These are phyloP conservation scores for Mohoua ochrocephala DNA, from an alignment of 2,113 vertebrate species.

Conservation along the genomic window DNA sequence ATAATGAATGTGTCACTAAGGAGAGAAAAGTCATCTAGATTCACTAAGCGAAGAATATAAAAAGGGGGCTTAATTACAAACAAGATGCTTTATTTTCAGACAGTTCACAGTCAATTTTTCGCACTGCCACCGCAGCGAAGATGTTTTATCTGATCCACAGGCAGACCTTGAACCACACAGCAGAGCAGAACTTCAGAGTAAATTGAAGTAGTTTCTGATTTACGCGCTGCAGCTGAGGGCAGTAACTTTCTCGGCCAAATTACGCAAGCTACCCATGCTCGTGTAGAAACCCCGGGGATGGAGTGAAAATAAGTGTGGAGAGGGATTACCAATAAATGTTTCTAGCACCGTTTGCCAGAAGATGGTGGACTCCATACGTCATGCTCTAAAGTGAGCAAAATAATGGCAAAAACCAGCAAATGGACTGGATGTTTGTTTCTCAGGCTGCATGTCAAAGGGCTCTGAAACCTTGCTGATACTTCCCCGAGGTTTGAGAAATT, in stretches of 20 bases:
- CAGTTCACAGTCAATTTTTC: not conserved
- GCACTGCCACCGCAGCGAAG: accelerated
- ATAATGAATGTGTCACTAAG: not conserved
- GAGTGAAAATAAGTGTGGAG: not conserved
- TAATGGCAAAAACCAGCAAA: not conserved
- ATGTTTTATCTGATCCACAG: not conserved
- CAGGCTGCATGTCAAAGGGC: not conserved
- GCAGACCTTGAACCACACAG: not conserved
- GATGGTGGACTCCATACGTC: accelerated
- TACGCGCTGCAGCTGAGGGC: not conserved
- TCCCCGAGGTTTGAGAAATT: not conserved
- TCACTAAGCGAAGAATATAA: not conserved
- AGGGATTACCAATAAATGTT: not conserved
- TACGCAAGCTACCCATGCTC: accelerated
- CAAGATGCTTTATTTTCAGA: not conserved
- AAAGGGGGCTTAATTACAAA: not conserved
- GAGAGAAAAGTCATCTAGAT: not conserved
- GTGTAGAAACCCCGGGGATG: not conserved
- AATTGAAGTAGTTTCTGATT: not conserved
- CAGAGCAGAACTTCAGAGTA: not conserved
- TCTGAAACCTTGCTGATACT: not conserved
- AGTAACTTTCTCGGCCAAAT: not conserved
- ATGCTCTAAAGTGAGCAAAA: not conserved
- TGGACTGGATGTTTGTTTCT: not conserved
- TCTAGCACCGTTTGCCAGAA: not conserved